phyloP scores from a whole-genome alignment of 2,797 vertebrate species.

The Emys orbicularis region DNA sequence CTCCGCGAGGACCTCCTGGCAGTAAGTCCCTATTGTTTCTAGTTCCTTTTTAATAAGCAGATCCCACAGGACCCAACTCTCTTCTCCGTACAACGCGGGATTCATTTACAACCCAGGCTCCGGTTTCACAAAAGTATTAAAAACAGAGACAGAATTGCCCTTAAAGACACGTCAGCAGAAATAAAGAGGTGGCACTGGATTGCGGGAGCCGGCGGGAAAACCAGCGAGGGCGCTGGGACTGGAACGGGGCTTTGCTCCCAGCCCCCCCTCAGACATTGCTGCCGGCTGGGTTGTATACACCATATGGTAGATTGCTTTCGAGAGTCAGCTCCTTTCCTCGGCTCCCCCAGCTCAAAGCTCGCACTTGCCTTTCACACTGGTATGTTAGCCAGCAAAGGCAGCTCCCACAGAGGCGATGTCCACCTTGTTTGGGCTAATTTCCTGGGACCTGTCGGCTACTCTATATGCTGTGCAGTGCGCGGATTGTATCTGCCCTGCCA shows the following conservation, averaged over 20 bases:
- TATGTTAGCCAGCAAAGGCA: not conserved
- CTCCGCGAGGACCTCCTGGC: not conserved
- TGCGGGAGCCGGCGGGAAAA: not conserved
- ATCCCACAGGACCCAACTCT: fast-evolving
- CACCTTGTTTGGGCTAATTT: not conserved
- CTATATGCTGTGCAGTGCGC: not conserved
- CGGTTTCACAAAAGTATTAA: fast-evolving
- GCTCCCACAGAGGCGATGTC: not conserved
- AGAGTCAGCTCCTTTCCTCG: not conserved
- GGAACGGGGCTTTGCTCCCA: not conserved
- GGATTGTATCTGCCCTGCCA: too few species aligned
- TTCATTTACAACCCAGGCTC: fast-evolving
- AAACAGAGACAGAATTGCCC: not conserved
- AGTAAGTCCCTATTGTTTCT: not conserved
- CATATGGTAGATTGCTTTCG: not conserved
- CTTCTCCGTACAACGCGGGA: not conserved
- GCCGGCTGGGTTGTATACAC: not conserved
- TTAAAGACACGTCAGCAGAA: not conserved
- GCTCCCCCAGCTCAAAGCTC: not conserved
- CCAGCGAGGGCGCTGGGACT: not conserved
- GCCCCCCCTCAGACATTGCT: not conserved
- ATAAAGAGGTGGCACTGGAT: not conserved
- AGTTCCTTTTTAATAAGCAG: not conserved
- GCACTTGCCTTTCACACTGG: not conserved
- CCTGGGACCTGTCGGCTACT: not conserved